These are phyloP conservation scores for Odontamblyopus lacepedii DNA, from an alignment of 2,797 vertebrate genomes.

Conservation along the genomic window DNA sequence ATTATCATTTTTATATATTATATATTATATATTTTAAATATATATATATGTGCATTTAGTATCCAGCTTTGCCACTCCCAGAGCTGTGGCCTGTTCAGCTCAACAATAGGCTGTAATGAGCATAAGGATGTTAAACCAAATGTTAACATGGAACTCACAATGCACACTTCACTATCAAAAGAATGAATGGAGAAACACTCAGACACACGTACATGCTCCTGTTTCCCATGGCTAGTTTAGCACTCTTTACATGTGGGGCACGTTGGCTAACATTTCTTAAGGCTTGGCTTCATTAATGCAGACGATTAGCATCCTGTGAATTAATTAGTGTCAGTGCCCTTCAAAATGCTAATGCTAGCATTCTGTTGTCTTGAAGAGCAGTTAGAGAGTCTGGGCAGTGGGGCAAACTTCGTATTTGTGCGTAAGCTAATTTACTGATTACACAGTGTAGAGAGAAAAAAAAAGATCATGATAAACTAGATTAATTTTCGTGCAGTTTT, in stretches of 20 bases:
- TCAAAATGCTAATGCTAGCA: conserved; percentile 82
- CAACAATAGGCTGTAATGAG: conserved; percentile 67
- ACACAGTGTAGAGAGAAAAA: not conserved
- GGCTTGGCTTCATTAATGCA: conserved; percentile 81
- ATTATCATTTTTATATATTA: conserved; percentile 21
- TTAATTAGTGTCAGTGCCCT: conserved; percentile 82
- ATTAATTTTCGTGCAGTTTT: not conserved
- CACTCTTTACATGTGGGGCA: conserved; percentile 77
- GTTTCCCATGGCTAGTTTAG: conserved; percentile 71
- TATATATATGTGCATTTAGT: conserved; percentile 33
- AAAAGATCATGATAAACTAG: not conserved
- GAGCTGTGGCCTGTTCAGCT: conserved; percentile 58
- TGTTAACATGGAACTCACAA: conserved; percentile 53
- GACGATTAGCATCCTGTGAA: conserved; percentile 80
- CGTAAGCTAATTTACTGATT: conserved; percentile 43
- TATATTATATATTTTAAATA: conserved; percentile 35
- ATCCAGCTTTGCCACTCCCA: conserved; percentile 40
- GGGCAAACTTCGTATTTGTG: conserved; percentile 75
- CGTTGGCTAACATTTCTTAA: conserved; percentile 80
- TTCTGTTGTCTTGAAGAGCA: conserved; percentile 72
- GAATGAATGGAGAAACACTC: conserved; percentile 20
- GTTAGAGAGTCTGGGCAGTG: conserved; percentile 53
- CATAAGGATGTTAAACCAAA: conserved; percentile 50
- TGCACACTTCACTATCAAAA: conserved; percentile 22
- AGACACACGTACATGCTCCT: conserved; percentile 32